phyloP scores from a whole-genome alignment of 92 coral and sea anemone genomes.

The Virgularia gustaviana region DNA sequence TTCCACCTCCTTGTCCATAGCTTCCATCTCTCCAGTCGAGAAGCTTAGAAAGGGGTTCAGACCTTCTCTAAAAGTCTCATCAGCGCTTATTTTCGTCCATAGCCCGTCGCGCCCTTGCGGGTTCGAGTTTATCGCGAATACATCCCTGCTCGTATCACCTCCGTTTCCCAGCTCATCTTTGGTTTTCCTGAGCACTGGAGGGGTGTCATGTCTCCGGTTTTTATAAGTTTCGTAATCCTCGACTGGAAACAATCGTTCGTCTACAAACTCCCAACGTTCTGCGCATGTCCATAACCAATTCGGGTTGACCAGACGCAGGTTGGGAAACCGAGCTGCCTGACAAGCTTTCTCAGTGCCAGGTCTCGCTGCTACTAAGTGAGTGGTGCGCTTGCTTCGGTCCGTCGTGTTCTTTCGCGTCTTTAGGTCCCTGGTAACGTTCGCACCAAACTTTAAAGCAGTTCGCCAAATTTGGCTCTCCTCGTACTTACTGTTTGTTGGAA shows the following conservation, averaged over 20 bases:
- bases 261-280: constrained; percentile 99
- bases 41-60: constrained; percentile 82
- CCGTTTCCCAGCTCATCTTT: background rate
- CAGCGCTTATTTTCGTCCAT: constrained; percentile 53
- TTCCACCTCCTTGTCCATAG: constrained; percentile 98
- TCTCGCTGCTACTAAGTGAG: constrained; percentile 96
- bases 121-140: constrained; percentile 43
- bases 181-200: constrained; percentile 50
- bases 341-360: constrained; percentile 91
- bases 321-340: constrained; percentile 77
- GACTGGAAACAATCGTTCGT: constrained; percentile 83
- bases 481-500: constrained; percentile 74
- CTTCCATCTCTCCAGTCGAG: constrained; percentile 89
- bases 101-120: no score
- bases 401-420: constrained; percentile 61
- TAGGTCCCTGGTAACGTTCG: constrained; percentile 63
- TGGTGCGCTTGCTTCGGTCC: constrained; percentile 61
- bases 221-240: constrained; percentile 81
- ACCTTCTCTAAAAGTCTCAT: constrained; percentile 71
- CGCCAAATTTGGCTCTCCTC: constrained; percentile 90
- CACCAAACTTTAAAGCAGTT: constrained; percentile 75
- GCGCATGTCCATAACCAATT: constrained; percentile 88
- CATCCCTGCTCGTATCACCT: constrained; percentile 8
- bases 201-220: constrained; percentile 26
- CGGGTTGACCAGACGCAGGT: constrained; percentile 80